Conservation (phyloP, 1,140 invertebrate species). For the Samia ricini region DNA sequence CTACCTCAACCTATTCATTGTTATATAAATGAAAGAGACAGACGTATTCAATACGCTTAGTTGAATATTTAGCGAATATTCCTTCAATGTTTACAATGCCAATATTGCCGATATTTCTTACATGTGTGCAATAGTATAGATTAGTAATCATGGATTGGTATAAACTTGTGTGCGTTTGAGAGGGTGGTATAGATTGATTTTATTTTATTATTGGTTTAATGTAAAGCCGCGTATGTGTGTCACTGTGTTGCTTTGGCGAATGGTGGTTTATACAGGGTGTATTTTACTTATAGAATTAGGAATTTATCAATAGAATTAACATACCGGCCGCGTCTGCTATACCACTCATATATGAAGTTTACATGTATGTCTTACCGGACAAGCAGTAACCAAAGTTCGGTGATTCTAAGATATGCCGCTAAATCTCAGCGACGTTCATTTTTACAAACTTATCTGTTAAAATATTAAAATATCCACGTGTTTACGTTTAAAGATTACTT, state of each 20-base stretch:
- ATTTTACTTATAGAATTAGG: background rate
- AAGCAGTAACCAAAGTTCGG: too few species aligned
- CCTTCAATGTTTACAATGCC: conserved; percentile 73
- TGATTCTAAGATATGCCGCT: too few species aligned
- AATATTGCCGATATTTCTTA: conserved; percentile 60
- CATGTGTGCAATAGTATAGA: conserved; percentile 51
- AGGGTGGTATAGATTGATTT: conserved; percentile 76
- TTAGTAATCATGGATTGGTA: conserved; percentile 62
- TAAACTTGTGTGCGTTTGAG: conserved; percentile 55
- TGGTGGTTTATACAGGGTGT: conserved; percentile 50
- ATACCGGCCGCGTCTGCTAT: too few species aligned
- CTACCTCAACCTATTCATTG: conserved; percentile 15
- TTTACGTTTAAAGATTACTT: too few species aligned
- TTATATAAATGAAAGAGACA: conserved; percentile 41
- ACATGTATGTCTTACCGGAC: too few species aligned
- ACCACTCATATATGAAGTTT: too few species aligned
- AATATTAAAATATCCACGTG: too few species aligned
- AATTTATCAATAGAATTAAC: too few species aligned
- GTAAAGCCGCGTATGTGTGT: conserved; percentile 75
- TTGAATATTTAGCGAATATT: conserved; percentile 65
- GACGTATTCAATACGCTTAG: conserved; percentile 40
- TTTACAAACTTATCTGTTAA: too few species aligned
- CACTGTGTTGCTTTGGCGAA: conserved; percentile 65
- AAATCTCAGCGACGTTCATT: too few species aligned
- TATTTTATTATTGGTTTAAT: conserved; percentile 77